Evolutionary conservation across 2,888 invertebrate genomes (phyloP), one percentile per base, ranked within the genome.

Genomic region (Stenodera caucasica): DNA sequence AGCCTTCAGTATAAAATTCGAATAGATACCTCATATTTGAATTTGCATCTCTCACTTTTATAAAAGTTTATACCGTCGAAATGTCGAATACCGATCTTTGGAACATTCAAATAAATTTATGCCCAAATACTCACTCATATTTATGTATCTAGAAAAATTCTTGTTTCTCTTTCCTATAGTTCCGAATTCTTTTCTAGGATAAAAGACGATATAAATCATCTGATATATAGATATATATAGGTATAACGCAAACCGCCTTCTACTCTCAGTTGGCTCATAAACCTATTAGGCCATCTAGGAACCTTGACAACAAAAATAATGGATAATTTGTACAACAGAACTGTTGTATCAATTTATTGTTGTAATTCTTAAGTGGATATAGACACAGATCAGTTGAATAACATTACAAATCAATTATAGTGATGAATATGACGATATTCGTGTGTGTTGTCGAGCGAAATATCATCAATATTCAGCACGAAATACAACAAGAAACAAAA

Each of bases 1-100:
- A 45, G 12, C 4, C 23, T 60, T 64, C 58, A 63, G 68, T 65
- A 71, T 72, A 70, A 70, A 71, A 71, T 70, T 67, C 66, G 66
- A 65, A 63, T 67, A 62, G 68, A 62, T 63, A 58, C 59, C 60
- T 64, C 68, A 70, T 70, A 71, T 70, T 67, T 69, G 65, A 69
- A 70, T 68, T 70, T 71, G 64, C 68, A 67, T 71, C 69, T 71
- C 69, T 64, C 64, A 64, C 64, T 69, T 71, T 70, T 68, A 63
- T 62, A 67, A 67, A 70, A 69, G 64, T 71, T 68, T 66, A 69
- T 70, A 66, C 66, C 67, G 6, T 66, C 66, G 66, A 63, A 62
- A 67, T 61, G 66, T 63, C 58, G 63, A 64, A 66, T 63, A 53
- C 61, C 67, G 65, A 59, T 66, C 63, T 65, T 59, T 53, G 58